A percentile compares a stretch with the other conserved stretches of the same genome.
Conservation (phyloP, 2,113 vertebrate genomes). For the Psammodynastes pulverulentus region DNA sequence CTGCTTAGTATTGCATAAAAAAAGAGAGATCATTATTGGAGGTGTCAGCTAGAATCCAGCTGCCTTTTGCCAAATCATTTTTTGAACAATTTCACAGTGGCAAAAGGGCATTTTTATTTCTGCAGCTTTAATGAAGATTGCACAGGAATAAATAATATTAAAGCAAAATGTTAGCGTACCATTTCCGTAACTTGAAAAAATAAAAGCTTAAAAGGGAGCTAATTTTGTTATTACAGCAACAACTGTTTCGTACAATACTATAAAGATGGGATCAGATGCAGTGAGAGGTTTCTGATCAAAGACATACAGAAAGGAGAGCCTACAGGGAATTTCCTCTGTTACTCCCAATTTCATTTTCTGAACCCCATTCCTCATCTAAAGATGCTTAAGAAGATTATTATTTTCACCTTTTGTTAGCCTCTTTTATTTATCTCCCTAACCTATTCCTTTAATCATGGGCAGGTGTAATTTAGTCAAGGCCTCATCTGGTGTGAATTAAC, state of each 20-base stretch:
- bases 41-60: conserved; percentile 11
- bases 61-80: conserved; percentile 18
- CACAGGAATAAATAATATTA: conserved; percentile 7
- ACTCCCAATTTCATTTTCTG: background rate
- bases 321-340: background rate
- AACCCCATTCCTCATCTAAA: background rate
- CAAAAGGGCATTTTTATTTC: background rate
- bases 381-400: conserved; percentile 3
- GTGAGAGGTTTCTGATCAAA: background rate
- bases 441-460: conserved; percentile 2
- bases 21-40: background rate
- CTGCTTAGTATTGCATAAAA: background rate
- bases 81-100: conserved; percentile 6
- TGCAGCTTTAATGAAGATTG: background rate
- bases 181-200: conserved; percentile 13
- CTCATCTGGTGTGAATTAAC: conserved; percentile 19
- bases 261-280: background rate
- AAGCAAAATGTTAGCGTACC: background rate
- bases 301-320: background rate
- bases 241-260: background rate
- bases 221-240: conserved; percentile 16
- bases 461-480: conserved; percentile 10
- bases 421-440: conserved; percentile 1
- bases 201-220: conserved; percentile 20
- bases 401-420: conserved; percentile 18